Evolutionary conservation across 2,797 vertebrate genomes (phyloP).

Genomic region (Enteromius trimaculatus): DNA sequence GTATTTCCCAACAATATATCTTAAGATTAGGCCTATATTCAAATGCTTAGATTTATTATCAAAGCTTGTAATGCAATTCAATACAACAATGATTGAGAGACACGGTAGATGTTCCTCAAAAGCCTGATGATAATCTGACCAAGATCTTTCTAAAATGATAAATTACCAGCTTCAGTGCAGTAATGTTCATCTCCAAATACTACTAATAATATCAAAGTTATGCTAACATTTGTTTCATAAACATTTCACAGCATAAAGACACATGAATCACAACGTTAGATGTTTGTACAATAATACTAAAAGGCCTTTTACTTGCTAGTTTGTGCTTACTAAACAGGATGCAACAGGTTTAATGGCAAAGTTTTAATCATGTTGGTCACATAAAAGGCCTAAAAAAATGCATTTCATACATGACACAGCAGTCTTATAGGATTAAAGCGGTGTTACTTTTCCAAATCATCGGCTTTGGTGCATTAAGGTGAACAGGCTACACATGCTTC

Average conservation of each 20-base stretch:
- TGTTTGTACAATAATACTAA: neutral
- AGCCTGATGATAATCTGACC: too few relatives aligned
- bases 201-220: too few relatives aligned
- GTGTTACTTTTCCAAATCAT: neutral
- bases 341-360: conserved; percentile 11
- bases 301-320: neutral
- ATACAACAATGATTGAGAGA: too few relatives aligned
- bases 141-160: neutral
- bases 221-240: neutral
- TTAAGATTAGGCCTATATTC: neutral
- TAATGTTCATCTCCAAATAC: too few relatives aligned
- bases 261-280: neutral
- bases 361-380: neutral
- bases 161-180: too few relatives aligned
- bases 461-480: neutral
- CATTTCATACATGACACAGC: neutral
- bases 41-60: neutral
- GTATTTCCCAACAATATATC: neutral
- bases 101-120: too few relatives aligned
- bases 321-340: neutral
- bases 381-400: neutral
- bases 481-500: neutral
- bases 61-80: neutral
- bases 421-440: neutral
- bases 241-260: neutral